Conservation (phyloP, 2,888 invertebrate species). For the Euphydryas editha region DNA sequence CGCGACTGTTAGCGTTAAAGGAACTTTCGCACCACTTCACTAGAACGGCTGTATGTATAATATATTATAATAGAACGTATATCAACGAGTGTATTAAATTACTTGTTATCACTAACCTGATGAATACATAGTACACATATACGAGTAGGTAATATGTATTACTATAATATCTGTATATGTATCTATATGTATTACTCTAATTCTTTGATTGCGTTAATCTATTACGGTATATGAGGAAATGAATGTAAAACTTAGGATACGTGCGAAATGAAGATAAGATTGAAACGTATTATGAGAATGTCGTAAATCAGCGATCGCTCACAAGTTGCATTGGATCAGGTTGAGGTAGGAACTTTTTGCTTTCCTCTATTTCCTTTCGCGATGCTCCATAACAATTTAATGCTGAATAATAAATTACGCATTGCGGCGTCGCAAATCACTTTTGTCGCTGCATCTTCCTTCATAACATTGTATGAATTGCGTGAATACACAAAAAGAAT, state of each 20-base stretch:
- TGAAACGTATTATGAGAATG: constrained; percentile 29
- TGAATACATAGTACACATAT: too few relatives aligned
- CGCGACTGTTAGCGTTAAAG: too few relatives aligned
- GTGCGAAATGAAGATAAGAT: constrained; percentile 29
- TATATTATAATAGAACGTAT: too few relatives aligned
- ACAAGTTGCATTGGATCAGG: constrained; percentile 43
- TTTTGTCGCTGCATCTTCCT: constrained; percentile 48
- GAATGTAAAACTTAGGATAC: constrained; percentile 33
- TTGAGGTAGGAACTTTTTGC: constrained; percentile 46
- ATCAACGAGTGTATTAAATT: too few relatives aligned
- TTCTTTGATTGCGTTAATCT: not conserved
- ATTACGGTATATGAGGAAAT: constrained; percentile 10
- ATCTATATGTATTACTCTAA: not conserved
- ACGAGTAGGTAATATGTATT: too few relatives aligned
- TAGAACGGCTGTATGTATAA: too few relatives aligned
- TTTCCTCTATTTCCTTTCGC: constrained; percentile 42
- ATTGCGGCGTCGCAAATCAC: constrained; percentile 51
- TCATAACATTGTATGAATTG: constrained; percentile 31
- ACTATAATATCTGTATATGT: not conserved
- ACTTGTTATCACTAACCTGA: too few relatives aligned
- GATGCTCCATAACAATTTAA: constrained; percentile 43
- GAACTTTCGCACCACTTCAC: too few relatives aligned
- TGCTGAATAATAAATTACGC: constrained; percentile 48
- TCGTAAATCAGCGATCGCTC: constrained; percentile 42
- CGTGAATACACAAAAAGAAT: constrained; percentile 41